Evolutionary conservation across 2,113 vertebrate species (phyloP).

Genomic region (Aplodontia rufa): DNA sequence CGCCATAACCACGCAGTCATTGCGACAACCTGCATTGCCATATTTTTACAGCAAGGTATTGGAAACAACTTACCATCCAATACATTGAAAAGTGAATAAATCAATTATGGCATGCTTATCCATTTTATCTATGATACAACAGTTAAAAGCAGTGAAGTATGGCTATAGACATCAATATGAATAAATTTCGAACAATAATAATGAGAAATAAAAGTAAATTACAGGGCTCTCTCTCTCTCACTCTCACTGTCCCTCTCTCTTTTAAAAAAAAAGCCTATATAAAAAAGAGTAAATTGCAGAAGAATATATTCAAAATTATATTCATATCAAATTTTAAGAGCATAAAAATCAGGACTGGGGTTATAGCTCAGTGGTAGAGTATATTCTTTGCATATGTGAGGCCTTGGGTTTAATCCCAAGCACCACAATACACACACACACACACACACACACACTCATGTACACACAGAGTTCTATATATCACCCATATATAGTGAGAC

Average conservation of each 20-base stretch:
- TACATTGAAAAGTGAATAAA: background rate
- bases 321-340: slow-evolving; percentile 1
- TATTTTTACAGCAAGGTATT: background rate
- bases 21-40: too few species aligned
- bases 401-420: background rate
- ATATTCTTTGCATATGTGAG: background rate
- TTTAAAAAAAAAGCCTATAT: too few species aligned
- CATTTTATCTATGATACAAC: background rate
- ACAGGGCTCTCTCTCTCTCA: too few species aligned
- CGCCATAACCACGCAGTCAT: too few species aligned
- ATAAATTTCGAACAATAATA: background rate
- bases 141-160: background rate
- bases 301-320: background rate
- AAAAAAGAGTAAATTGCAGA: background rate
- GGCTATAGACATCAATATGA: background rate
- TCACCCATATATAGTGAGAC: background rate
- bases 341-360: background rate
- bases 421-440: background rate
- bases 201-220: background rate
- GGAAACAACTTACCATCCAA: background rate
- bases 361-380: background rate
- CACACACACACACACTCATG: background rate
- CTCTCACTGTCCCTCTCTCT: too few species aligned
- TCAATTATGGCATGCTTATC: background rate
- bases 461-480: background rate